A percentile compares a stretch with the other conserved stretches of the same genome.
Conservation (phyloP, 2,888 invertebrate genomes). For the Drosophila tripunctata region DNA sequence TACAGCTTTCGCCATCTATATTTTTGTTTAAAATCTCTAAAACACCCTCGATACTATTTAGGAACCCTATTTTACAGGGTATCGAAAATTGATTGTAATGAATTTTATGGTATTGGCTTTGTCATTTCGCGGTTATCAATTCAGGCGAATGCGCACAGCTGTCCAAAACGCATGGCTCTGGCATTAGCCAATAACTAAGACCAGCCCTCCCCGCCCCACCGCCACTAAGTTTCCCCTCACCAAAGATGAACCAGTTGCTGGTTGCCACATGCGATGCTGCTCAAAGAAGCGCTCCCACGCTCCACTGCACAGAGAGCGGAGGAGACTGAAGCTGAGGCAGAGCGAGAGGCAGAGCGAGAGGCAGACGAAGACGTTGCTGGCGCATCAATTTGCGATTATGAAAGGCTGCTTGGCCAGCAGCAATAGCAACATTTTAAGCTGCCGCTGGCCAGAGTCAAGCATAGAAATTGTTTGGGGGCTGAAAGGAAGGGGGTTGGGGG, state of each 20-base stretch:
- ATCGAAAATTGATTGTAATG: constrained; percentile 49
- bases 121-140: constrained; percentile 78
- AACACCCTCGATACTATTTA: too few relatives aligned
- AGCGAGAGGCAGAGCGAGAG: not conserved
- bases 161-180: constrained; percentile 52
- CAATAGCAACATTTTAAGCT: constrained; percentile 51
- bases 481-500: not conserved
- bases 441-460: constrained; percentile 34
- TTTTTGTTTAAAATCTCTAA: too few relatives aligned
- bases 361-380: constrained; percentile 57
- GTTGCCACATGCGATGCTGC: constrained; percentile 60
- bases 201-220: not conserved
- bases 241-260: constrained; percentile 41
- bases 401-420: constrained; percentile 73
- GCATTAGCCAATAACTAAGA: constrained; percentile 69
- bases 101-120: constrained; percentile 62
- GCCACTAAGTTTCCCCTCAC: too few relatives aligned
- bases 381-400: constrained; percentile 78
- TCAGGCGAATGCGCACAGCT: constrained; percentile 60
- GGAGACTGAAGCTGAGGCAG: not conserved
- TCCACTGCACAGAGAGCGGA: constrained; percentile 64
- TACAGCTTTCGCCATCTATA: too few relatives aligned
- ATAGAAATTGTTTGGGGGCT: not conserved
- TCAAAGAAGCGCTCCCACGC: constrained; percentile 70
- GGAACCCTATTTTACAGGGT: constrained; percentile 20